These are phyloP conservation scores for Balanococcus diminutus DNA, from an alignment of 2,888 invertebrate species.

Conservation along the genomic window DNA sequence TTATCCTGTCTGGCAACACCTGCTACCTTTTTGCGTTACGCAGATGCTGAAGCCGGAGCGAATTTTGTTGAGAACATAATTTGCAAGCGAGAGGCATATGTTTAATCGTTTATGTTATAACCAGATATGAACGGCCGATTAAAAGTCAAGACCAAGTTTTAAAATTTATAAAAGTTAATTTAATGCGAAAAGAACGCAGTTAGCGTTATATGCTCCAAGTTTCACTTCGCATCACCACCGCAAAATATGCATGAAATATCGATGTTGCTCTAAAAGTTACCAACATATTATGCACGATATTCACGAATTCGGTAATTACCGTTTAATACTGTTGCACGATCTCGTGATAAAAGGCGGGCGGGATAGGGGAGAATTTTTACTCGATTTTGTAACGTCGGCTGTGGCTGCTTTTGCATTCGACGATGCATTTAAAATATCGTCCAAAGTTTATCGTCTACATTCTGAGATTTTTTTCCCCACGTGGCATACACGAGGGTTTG, in stretches of 20 bases:
- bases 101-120: conserved; percentile 40
- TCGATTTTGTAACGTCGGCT: not conserved
- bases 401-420: too few species aligned
- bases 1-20: conserved; percentile 39
- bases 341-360: not conserved
- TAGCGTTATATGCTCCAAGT: conserved; percentile 1
- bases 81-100: conserved; percentile 35
- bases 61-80: conserved; percentile 31
- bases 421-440: too few species aligned
- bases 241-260: conserved; percentile 25
- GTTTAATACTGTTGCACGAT: not conserved
- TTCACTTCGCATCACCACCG: not conserved
- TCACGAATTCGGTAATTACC: not conserved
- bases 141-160: conserved; percentile 29
- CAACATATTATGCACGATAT: not conserved
- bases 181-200: conserved; percentile 30
- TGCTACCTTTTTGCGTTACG: conserved; percentile 36
- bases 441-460: too few species aligned
- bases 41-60: conserved; percentile 17
- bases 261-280: not conserved
- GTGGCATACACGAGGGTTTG: too few species aligned
- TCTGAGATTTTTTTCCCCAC: too few species aligned
- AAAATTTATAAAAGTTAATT: conserved; percentile 29
- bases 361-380: not conserved
- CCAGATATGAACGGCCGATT: conserved; percentile 30